Evolutionary conservation across 1,140 invertebrate genomes (phyloP), one percentile per base, ranked within the genome.

Genomic region (Drosophila guanche): DNA sequence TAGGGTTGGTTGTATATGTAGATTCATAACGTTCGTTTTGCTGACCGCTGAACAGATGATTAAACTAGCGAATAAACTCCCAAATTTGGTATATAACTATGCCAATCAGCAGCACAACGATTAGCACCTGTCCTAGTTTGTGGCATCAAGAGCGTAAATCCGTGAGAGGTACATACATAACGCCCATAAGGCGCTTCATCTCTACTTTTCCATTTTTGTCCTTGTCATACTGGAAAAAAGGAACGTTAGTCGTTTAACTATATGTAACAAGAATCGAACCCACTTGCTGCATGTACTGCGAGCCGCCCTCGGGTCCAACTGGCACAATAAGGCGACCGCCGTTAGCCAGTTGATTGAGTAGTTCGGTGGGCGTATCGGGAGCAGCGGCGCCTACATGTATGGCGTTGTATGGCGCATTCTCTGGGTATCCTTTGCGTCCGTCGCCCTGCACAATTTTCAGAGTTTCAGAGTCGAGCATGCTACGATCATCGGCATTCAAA

Each of bases 161-260:
- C 4, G 98, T 99, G 12, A 99, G 93, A 2, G 98, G 98, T 23
- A 99, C 98, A 92, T 98, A 99, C 52, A 98, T 96, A 0, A 99
- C 99, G 33, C 97, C 97, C 97, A 99, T 99, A 0, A 99, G 92
- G 14, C 94, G 94, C 79, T 95, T 96, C 51, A 95, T 93, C n/a
- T 93, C 93, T 10, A 99, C 93, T 45, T 94, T 93, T 8, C 98
- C 98, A 92, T 98, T 95, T 3, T 90, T 67, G 37, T 94, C 92
- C 92, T 99, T 99, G 90, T 99, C 98, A 63, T 99, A 95, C 93
- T 95, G 93, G 93, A 12, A 37, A 37, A 12, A 12, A 37, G 10
- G 0, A 37, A 12, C 10, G 33, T 37, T 12, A 37, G 33, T 10
- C 33, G 10, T 37, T 10, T 10, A 37, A 37, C 33, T 4, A 4